Evolutionary conservation across 2,888 invertebrate species (phyloP), one percentile per base, ranked within the genome.

Genomic region (Octonoba sinensis): DNA sequence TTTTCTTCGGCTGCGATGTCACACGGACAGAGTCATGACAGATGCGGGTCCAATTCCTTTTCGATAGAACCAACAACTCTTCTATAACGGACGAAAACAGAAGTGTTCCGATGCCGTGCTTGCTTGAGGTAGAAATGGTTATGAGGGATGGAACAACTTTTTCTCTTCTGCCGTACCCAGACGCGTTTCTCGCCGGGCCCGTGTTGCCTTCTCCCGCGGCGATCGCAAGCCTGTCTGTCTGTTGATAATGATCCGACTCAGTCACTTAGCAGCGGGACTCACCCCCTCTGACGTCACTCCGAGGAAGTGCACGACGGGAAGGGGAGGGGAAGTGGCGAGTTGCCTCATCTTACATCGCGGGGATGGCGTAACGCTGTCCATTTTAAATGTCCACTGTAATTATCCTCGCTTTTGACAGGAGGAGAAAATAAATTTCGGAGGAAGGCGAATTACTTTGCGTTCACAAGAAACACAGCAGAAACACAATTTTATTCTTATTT

Each of bases 191-290:
- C 56, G 20, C 44, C 56, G 69, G 44, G 54, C 6, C 4, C 27
- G 65, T 51, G 44, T 13, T 22, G n/a, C 57, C 73, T 75, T 62
- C 70, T 75, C 57, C 81, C 59, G 67, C 73, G 70, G 76, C 62
- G 77, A 77, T 70, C 79, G 79, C 46, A 81, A 64, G 67, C 73
- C 73, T 36, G 74, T 74, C 73, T 81, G 73, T 46, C 57, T 66
- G 72, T 72, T 65, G 66, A 72, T 67, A 71, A 66, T 49, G 59
- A 73, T 74, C 69, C 69, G 67, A 46, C 62, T 60, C 67, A 47
- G 64, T 73, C 66, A 71, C 66, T 78, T 49, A 57, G 69, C 57
- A 70, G 70, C 46, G 62, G 74, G 74, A 20, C 72, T 73, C 73
- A 59, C 78, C 72, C 78, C 70, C 57, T 57, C 49, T 74, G 74